A percentile compares a stretch with the other conserved stretches of the same genome.
phyloP scores from a whole-genome alignment of 1,140 invertebrate genomes.

The Pogonognathellus flavescens region DNA sequence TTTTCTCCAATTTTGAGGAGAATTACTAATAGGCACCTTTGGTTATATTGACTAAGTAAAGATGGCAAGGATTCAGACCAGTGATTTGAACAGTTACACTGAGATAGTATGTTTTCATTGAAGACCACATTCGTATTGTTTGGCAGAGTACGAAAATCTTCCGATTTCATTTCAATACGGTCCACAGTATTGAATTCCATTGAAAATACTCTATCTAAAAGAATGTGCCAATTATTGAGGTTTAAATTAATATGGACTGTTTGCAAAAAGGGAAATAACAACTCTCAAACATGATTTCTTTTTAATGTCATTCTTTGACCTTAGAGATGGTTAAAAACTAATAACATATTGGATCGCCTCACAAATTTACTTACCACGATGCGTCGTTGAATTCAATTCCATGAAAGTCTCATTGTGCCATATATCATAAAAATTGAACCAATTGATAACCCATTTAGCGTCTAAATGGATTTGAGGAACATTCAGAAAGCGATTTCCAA shows the following conservation, averaged over 20 bases:
- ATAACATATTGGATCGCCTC: too few species aligned
- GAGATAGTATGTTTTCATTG: constrained; percentile 14
- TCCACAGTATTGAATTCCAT: constrained; percentile 45
- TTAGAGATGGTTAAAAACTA: too few species aligned
- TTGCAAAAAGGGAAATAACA: too few species aligned
- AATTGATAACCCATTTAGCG: constrained; percentile 48
- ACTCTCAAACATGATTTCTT: too few species aligned
- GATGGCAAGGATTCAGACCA: neutral
- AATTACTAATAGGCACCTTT: neutral
- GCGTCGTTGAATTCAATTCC: neutral
- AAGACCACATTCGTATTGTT: neutral
- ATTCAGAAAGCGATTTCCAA: constrained; percentile 54
- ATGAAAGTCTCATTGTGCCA: constrained; percentile 55
- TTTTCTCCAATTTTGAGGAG: neutral
- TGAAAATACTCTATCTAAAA: constrained; percentile 11
- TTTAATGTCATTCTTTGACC: too few species aligned
- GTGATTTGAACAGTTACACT: neutral
- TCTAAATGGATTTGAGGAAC: constrained; percentile 10
- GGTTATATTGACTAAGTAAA: neutral
- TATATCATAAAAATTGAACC: constrained; percentile 54
- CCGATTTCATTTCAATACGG: neutral
- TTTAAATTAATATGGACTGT: too few species aligned
- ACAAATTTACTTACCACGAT: neutral
- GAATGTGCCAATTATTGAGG: neutral
- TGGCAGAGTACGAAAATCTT: neutral